A percentile compares a stretch with the other conserved stretches of the same genome.
Evolutionary conservation across 2,797 vertebrate species (phyloP).

Genomic region (Clarias platycephalus): DNA sequence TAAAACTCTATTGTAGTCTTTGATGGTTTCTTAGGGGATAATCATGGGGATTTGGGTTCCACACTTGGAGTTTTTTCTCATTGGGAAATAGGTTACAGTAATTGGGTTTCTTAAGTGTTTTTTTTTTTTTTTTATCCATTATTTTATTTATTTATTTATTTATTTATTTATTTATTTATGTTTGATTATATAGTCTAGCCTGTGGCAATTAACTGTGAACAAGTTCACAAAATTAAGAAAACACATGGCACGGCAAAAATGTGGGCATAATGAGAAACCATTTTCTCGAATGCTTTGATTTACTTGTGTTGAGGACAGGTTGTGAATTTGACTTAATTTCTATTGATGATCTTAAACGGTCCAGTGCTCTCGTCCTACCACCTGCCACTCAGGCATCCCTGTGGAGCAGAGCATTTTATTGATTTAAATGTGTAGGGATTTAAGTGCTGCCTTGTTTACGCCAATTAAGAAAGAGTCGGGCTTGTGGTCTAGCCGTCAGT

Average conservation of each 20-base stretch:
- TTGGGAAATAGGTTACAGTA: neutral
- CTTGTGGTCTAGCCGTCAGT: conserved; percentile 68
- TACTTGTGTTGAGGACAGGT: neutral
- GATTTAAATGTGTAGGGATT: conserved; percentile 75
- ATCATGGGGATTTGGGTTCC: neutral
- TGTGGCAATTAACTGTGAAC: neutral
- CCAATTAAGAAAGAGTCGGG: conserved; percentile 68
- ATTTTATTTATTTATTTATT: neutral
- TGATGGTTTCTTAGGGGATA: neutral
- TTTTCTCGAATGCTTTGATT: conserved; percentile 1
- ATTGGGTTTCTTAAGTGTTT: neutral
- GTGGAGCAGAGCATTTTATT: conserved; percentile 65
- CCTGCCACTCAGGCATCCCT: conserved; percentile 57
- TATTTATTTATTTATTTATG: no score
- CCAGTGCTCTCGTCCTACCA: conserved; percentile 35
- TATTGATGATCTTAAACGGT: conserved; percentile 1
- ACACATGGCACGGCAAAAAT: neutral
- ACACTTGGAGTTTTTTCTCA: neutral
- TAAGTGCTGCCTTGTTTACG: conserved; percentile 69
- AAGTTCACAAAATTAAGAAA: neutral
- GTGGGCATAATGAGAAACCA: neutral
- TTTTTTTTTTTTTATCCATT: neutral
- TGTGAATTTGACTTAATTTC: conserved; percentile 20
- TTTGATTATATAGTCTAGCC: neutral
- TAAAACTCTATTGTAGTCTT: neutral